Percentiles rank a stretch among this genome's conserved stretches.
Conservation (phyloP, 2,113 vertebrate genomes). For the Geococcyx californianus region DNA sequence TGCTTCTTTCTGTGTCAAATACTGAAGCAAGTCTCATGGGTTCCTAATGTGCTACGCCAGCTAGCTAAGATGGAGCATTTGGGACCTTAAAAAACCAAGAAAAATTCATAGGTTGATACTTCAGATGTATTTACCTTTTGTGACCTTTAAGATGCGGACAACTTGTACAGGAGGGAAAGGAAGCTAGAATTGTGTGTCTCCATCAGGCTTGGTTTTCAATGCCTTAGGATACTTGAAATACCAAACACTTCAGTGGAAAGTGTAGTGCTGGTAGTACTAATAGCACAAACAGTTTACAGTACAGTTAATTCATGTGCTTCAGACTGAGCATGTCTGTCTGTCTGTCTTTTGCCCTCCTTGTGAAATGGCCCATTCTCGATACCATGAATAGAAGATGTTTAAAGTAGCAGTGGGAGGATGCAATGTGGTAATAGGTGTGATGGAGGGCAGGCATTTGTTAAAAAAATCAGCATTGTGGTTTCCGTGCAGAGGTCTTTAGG, state of each 20-base stretch:
- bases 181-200: background rate
- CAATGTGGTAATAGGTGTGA: background rate
- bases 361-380: background rate
- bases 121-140: background rate
- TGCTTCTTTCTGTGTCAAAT: background rate
- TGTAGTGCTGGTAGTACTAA: background rate
- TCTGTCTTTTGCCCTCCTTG: background rate
- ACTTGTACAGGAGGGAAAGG: background rate
- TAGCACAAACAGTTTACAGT: background rate
- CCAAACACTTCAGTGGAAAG: background rate
- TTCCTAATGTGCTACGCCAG: background rate
- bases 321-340: background rate
- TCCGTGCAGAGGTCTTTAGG: background rate
- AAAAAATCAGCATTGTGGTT: background rate
- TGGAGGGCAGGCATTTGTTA: constrained; percentile 1
- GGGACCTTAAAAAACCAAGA: background rate
- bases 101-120: background rate
- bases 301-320: background rate
- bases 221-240: background rate
- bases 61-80: background rate
- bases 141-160: background rate
- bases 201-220: background rate
- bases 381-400: background rate
- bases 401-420: background rate
- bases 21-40: fast-evolving